These are phyloP conservation scores for Scytalopus superciliaris DNA, from an alignment of 2,113 vertebrate genomes.

Conservation along the genomic window DNA sequence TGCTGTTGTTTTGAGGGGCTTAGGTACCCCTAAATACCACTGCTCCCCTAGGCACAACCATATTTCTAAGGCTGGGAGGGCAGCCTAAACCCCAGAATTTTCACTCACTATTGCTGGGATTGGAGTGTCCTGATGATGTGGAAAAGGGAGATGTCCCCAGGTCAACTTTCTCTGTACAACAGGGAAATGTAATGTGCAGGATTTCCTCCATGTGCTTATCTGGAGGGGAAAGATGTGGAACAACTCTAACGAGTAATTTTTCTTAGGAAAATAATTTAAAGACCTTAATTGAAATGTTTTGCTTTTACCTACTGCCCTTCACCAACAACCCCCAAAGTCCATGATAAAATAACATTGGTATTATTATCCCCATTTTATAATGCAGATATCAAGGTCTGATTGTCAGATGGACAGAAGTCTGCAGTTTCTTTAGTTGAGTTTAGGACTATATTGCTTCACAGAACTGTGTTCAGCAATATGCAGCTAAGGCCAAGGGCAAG, in stretches of 20 bases:
- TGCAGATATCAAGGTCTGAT: not conserved
- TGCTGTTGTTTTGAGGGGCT: not conserved
- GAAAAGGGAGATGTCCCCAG: not conserved
- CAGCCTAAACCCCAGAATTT: not conserved
- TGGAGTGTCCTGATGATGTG: not conserved
- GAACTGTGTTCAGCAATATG: not conserved
- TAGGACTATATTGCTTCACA: not conserved
- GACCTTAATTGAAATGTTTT: not conserved
- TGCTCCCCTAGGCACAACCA: accelerated
- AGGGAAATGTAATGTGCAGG: not conserved
- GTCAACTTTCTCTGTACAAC: not conserved
- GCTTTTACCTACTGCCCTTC: not conserved
- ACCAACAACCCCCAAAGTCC: not conserved
- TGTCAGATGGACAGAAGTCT: not conserved
- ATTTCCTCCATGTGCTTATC: not conserved
- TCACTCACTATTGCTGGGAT: not conserved
- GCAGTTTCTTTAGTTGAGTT: not conserved
- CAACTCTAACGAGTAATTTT: not conserved
- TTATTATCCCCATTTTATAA: not conserved
- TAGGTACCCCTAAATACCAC: too few species aligned
- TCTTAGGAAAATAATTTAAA: not conserved
- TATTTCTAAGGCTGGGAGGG: not conserved
- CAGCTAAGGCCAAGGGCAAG: conserved; percentile 21
- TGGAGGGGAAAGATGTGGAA: not conserved
- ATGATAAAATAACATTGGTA: not conserved